Conservation (phyloP, 2,888 invertebrate species). For the Zootermopsis nevadensis region DNA sequence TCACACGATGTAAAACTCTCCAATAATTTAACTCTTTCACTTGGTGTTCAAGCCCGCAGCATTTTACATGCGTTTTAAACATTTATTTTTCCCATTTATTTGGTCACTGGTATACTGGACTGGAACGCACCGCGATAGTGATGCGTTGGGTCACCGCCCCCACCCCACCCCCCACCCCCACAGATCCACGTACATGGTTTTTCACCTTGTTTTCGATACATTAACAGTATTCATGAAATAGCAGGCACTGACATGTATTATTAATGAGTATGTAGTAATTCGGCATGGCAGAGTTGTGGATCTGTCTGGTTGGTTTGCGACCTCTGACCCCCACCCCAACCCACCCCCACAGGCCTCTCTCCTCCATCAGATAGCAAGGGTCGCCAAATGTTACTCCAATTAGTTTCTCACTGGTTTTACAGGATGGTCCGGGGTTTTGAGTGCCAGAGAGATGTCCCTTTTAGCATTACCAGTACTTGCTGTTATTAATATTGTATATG, state of each 20-base stretch:
- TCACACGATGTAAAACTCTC: background rate
- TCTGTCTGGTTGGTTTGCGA: constrained; percentile 30
- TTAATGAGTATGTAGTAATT: constrained; percentile 44
- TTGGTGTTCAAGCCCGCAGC: constrained; percentile 11
- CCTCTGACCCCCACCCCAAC: constrained; percentile 22
- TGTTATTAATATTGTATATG: constrained; percentile 37
- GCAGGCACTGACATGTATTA: constrained; percentile 45
- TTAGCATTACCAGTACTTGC: constrained; percentile 27
- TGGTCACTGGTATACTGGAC: constrained; percentile 34
- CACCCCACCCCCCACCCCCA: constrained; percentile 1
- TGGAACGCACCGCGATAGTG: constrained; percentile 35
- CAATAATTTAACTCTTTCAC: constrained; percentile 24
- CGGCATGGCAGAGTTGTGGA: constrained; percentile 4
- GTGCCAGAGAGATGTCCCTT: constrained; percentile 14
- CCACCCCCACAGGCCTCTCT: background rate
- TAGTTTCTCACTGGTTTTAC: constrained; percentile 38
- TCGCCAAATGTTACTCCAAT: constrained; percentile 42
- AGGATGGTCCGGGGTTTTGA: constrained; percentile 24
- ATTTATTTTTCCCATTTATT: constrained; percentile 50
- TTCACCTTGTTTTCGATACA: constrained; percentile 49
- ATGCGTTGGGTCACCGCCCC: constrained; percentile 40
- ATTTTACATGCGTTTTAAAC: constrained; percentile 52
- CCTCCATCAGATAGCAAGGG: constrained; percentile 36
- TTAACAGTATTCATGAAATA: constrained; percentile 46
- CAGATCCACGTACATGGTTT: constrained; percentile 42